Percentiles rank a stretch among this genome's conserved stretches.
Conservation (phyloP, 2,113 vertebrate genomes). For the Microcebus lehilahytsara region DNA sequence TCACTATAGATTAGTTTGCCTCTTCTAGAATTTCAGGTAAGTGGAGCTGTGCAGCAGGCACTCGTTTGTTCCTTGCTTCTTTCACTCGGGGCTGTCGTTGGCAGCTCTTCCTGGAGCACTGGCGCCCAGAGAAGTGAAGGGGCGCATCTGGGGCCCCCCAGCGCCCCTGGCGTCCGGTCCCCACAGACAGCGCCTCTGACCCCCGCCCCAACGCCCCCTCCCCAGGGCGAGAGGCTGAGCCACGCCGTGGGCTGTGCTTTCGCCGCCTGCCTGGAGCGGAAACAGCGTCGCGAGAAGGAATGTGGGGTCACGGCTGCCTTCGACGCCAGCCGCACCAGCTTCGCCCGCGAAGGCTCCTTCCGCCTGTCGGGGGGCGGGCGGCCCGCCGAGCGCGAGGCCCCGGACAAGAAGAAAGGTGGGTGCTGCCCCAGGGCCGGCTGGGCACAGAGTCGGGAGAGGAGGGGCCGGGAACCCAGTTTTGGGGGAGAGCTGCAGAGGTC, state of each 20-base stretch:
- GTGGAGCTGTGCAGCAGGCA: not conserved
- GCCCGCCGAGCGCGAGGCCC: conserved; percentile 83
- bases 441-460: not conserved
- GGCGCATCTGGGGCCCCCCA: not conserved
- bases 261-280: conserved; percentile 93
- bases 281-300: conserved; percentile 94
- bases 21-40: not conserved
- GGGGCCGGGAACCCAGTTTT: not conserved
- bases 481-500: not conserved
- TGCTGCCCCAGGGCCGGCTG: not conserved
- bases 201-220: not conserved
- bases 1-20: not conserved
- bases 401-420: conserved; percentile 86
- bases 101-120: not conserved
- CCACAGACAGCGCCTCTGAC: not conserved
- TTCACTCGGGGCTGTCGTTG: not conserved
- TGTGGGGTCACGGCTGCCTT: conserved; percentile 94
- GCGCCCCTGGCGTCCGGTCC: no score
- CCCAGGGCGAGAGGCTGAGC: conserved; percentile 93
- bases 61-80: not conserved
- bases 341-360: conserved; percentile 95
- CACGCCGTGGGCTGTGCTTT: conserved; percentile 95
- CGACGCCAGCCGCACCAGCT: conserved; percentile 93
- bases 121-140: not conserved
- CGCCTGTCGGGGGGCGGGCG: conserved; percentile 86